Percentiles rank a stretch among this genome's conserved stretches.
Evolutionary conservation across 53 echinoderm and acorn worm species (phyloP).

Genomic region (Mesocentrotus franciscanus): DNA sequence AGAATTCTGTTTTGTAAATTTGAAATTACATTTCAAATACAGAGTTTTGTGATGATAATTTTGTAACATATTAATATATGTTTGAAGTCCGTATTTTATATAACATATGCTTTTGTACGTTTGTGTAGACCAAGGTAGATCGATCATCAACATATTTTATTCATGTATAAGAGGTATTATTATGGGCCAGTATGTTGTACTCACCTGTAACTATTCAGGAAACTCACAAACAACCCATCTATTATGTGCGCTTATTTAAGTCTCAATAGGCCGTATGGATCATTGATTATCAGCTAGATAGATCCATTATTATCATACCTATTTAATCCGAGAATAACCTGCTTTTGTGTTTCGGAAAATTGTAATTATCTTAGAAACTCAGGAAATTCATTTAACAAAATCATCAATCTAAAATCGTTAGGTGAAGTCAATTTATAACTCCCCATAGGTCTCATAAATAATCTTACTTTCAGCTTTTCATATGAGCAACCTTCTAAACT

Average conservation of each 20-base stretch:
- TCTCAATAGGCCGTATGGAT: too few species aligned
- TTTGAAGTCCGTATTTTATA: background rate
- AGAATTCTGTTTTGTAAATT: background rate
- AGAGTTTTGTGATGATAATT: background rate
- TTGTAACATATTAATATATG: background rate
- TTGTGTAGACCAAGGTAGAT: background rate
- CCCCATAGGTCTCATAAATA: background rate
- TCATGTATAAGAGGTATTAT: background rate
- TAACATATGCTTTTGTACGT: background rate
- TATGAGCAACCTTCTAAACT: background rate
- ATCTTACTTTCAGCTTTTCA: background rate
- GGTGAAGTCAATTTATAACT: background rate
- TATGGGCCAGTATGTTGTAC: background rate
- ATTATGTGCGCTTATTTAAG: too few species aligned
- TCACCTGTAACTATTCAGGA: background rate
- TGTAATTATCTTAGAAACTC: background rate
- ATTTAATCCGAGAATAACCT: too few species aligned
- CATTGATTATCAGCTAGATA: too few species aligned
- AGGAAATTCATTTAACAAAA: background rate
- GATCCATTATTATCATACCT: too few species aligned
- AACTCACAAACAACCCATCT: too few species aligned
- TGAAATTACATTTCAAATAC: background rate
- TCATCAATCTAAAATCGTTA: too few species aligned
- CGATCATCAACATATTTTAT: background rate
- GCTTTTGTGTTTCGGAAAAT: too few species aligned